Conservation (phyloP, 2,888 invertebrate genomes). For the Erynnis tages region DNA sequence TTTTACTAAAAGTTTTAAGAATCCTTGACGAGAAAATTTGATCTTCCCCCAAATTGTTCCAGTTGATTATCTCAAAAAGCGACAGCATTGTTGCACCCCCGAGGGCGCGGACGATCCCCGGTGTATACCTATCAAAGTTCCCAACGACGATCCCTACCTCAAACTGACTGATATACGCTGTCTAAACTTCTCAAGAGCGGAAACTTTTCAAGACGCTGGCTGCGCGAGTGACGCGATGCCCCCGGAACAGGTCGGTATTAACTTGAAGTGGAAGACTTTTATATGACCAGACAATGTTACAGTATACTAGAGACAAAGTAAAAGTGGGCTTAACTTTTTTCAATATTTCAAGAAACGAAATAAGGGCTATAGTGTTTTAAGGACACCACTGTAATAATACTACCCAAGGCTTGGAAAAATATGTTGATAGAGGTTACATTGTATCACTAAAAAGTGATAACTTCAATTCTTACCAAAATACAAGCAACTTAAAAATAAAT, state of each 20-base stretch:
- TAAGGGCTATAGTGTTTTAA: too few species aligned
- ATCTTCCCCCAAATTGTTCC: conserved; percentile 32
- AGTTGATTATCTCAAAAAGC: conserved; percentile 53
- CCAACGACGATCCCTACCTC: conserved; percentile 61
- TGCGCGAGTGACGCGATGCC: conserved; percentile 52
- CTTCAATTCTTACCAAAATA: too few species aligned
- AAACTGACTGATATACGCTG: conserved; percentile 62
- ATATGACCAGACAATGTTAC: background rate
- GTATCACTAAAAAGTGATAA: too few species aligned
- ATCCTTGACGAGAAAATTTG: background rate
- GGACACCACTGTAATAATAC: too few species aligned
- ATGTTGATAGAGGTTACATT: too few species aligned
- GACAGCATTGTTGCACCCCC: conserved; percentile 52
- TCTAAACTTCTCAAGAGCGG: conserved; percentile 62
- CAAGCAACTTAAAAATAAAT: too few species aligned
- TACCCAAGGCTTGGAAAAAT: too few species aligned
- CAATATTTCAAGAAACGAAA: too few species aligned
- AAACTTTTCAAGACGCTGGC: conserved; percentile 63
- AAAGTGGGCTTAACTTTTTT: background rate
- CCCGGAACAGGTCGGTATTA: conserved; percentile 54
- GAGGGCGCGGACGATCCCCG: conserved; percentile 45
- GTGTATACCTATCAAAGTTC: conserved; percentile 58
- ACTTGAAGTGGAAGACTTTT: too few species aligned
- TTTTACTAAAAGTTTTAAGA: too few species aligned
- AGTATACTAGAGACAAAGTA: too few species aligned